Evolutionary conservation across 2,797 vertebrate species (phyloP).

Genomic region (Pogoniulus pusillus): DNA sequence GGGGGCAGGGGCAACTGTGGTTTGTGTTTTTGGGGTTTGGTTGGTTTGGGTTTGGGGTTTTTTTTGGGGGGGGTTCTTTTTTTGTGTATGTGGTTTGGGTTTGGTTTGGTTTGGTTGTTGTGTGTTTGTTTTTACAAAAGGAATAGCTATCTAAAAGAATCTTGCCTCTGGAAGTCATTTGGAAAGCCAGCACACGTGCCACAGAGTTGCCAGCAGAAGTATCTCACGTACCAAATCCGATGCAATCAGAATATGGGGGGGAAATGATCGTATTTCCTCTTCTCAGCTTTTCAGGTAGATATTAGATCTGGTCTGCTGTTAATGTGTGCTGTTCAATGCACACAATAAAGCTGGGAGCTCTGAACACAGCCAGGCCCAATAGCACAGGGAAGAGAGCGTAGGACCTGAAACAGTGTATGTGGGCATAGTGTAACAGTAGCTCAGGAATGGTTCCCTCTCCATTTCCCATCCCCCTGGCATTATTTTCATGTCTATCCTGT

Average conservation of each 20-base stretch:
- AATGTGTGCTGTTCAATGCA: neutral
- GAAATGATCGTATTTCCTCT: neutral
- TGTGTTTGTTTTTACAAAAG: neutral
- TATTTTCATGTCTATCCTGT: neutral
- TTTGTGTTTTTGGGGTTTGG: too few species aligned
- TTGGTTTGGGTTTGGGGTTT: too few species aligned
- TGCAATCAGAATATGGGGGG: neutral
- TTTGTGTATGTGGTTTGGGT: too few species aligned
- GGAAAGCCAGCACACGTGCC: neutral
- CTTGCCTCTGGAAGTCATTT: constrained; percentile 41
- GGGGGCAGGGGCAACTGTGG: too few species aligned
- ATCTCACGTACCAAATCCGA: constrained; percentile 31
- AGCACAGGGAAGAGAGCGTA: neutral
- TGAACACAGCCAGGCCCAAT: neutral
- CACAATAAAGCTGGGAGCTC: neutral
- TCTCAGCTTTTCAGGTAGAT: neutral
- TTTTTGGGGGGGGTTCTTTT: too few species aligned
- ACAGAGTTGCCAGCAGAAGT: neutral
- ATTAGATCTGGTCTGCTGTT: neutral
- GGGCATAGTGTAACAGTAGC: neutral
- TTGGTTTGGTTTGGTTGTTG: too few species aligned
- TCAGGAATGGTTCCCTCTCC: neutral
- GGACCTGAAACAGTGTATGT: neutral
- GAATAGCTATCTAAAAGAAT: neutral
- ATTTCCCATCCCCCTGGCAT: neutral